Percentiles rank a stretch among this genome's conserved stretches.
Evolutionary conservation across 1,140 invertebrate genomes (phyloP).

Genomic region (Cephus cinctus): DNA sequence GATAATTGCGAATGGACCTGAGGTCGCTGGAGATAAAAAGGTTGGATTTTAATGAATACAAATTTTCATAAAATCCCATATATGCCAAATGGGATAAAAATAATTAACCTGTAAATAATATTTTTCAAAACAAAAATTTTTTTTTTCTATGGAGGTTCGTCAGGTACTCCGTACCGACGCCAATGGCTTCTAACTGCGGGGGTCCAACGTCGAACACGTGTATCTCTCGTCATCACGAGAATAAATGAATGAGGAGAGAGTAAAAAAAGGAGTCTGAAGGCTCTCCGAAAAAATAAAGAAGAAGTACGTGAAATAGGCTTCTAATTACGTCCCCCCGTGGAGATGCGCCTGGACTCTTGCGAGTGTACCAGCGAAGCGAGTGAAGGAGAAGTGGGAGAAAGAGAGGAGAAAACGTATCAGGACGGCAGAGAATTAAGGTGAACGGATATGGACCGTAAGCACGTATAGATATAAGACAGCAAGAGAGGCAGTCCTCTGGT

Average conservation of each 20-base stretch:
- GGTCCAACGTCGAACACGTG: slow-evolving; percentile 18
- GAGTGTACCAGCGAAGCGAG: not conserved
- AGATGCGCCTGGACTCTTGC: not conserved
- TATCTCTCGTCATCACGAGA: slow-evolving; percentile 27
- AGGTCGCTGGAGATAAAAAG: too few species aligned
- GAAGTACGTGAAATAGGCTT: slow-evolving; percentile 30
- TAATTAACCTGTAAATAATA: too few species aligned
- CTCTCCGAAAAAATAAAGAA: slow-evolving; percentile 22
- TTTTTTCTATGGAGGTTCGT: too few species aligned
- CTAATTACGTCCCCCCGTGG: slow-evolving; percentile 37
- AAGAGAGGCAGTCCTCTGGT: slow-evolving; percentile 8
- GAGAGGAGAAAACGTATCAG: slow-evolving; percentile 16
- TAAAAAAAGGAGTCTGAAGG: slow-evolving; percentile 25
- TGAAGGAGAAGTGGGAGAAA: slow-evolving; percentile 14
- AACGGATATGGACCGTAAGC: slow-evolving; percentile 3
- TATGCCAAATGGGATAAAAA: too few species aligned
- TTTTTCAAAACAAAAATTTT: too few species aligned
- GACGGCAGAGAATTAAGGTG: too few species aligned
- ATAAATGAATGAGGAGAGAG: slow-evolving; percentile 30
- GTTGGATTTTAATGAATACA: too few species aligned
- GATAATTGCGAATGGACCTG: too few species aligned
- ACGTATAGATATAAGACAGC: slow-evolving; percentile 7
- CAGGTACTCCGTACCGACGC: too few species aligned
- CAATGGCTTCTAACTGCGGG: slow-evolving; percentile 11
- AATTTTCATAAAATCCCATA: too few species aligned